Evolutionary conservation across 1,140 invertebrate species (phyloP).

Genomic region (Brachionus paranguensis): DNA sequence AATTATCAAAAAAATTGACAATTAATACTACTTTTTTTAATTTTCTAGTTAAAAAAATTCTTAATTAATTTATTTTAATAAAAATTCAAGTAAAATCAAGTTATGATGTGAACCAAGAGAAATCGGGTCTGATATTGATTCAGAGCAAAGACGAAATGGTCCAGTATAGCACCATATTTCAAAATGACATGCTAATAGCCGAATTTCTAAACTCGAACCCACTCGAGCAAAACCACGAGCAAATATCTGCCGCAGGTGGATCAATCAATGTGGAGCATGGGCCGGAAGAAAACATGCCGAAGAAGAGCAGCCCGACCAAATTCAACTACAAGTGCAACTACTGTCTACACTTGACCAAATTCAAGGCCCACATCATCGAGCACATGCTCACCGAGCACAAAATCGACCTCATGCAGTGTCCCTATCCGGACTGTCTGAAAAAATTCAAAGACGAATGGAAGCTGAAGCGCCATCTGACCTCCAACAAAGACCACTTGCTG

Average conservation of each 20-base stretch:
- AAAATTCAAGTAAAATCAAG: background rate
- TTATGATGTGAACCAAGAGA: background rate
- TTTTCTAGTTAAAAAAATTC: too few species aligned
- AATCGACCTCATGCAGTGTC: slow-evolving; percentile 17
- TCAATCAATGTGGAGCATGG: background rate
- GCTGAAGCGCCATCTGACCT: background rate
- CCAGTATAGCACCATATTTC: background rate
- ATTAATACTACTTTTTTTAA: too few species aligned
- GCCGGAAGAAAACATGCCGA: background rate
- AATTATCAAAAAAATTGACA: too few species aligned
- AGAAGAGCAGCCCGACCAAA: background rate
- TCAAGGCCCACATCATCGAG: slow-evolving; percentile 17
- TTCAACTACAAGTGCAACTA: slow-evolving; percentile 32
- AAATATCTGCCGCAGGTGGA: background rate
- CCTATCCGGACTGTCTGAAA: background rate
- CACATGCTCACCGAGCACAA: slow-evolving; percentile 13
- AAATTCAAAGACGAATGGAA: slow-evolving; percentile 37
- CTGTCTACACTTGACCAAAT: slow-evolving; percentile 22
- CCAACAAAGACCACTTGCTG: slow-evolving; percentile 6
- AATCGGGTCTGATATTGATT: background rate
- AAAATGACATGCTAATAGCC: background rate
- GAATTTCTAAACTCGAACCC: slow-evolving; percentile 11
- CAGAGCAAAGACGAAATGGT: slow-evolving; percentile 17
- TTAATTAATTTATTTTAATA: background rate
- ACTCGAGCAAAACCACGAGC: background rate